Base-by-base conservation (phyloP, 2,797 vertebrate species). In the Clarias platycephalus region DNA sequence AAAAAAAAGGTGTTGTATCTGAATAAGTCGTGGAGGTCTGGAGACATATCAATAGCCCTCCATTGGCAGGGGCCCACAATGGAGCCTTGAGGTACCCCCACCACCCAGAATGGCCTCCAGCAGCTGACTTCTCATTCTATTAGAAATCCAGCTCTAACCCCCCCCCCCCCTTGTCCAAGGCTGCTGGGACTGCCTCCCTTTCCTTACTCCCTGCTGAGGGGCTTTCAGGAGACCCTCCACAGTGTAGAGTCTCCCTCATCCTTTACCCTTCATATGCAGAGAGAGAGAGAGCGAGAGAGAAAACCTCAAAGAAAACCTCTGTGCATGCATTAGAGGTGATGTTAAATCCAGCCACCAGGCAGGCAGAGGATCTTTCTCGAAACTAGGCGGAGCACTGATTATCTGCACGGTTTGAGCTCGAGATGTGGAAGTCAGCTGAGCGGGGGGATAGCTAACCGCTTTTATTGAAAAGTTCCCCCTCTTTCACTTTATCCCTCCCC, bases 131-230 rank as follows among this genome's bases (percentile, higher is more conserved):
- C 93, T 83, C 95, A 91, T 96, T 97, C 95, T 95, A 91, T 92
- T 92, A 96, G 94, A 96, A 97, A 97, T 97, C 95, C 95, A 96
- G 96, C 96, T 96, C 95, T 95, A 94, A n/a, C n/a, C n/a, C 93
- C 94, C 92, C 94, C 92, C 94, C 40, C 4, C 40, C 40, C 93
- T 91, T 91, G 49, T 95, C 93, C 90, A 91, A 95, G 93, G 94
- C 91, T 89, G 85, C 85, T 80, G 81, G 82, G 40, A 87, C 88
- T 80, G 82, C 87, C 22, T 86, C 83, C 85, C 84, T 86, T 89
- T 88, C 3, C 81, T 8, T 71, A 37, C 82, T 83, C 78, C 80
- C 87, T 83, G 85, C 90, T 86, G 89, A 84, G 88, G 82, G 87
- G 89, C 90, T 90, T 89, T 92, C 91, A 93, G 93, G 88, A 80